These are phyloP conservation scores for Itoplectis maculator DNA, from an alignment of 2,888 invertebrate genomes.

Conservation along the genomic window DNA sequence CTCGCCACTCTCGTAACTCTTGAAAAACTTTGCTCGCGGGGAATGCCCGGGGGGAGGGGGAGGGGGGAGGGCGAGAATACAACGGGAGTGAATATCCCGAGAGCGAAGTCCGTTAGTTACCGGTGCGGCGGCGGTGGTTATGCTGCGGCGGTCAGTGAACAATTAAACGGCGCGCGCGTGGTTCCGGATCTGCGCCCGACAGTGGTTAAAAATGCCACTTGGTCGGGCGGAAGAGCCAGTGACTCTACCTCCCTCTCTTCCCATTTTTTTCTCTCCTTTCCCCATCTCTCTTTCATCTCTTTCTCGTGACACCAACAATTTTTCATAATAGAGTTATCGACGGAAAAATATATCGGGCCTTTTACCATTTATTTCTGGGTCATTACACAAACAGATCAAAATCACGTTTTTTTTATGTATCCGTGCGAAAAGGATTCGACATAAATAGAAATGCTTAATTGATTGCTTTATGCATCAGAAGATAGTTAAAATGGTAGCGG, in stretches of 20 bases:
- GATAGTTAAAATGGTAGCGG: no score
- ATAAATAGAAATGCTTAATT: no score
- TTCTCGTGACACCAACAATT: background rate
- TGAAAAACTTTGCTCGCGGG: constrained; percentile 18
- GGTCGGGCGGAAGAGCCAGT: constrained; percentile 52
- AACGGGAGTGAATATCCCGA: constrained; percentile 4
- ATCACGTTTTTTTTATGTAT: no score
- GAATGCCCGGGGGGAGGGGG: constrained; percentile 10
- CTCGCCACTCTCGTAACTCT: constrained; percentile 31
- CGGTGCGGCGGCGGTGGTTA: constrained; percentile 29
- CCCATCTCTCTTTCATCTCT: constrained; percentile 1
- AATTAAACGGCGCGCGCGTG: constrained; percentile 44
- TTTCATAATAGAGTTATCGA: background rate
- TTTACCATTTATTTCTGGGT: background rate
- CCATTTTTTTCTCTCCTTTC: constrained; percentile 21
- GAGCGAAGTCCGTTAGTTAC: constrained; percentile 57
- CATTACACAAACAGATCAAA: no score
- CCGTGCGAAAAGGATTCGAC: no score
- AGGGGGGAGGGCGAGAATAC: no score
- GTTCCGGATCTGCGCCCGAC: constrained; percentile 59
- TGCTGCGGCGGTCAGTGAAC: constrained; percentile 38
- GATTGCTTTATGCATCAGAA: no score
- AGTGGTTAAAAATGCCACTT: constrained; percentile 62
- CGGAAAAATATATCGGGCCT: background rate
- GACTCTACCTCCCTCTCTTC: background rate